phyloP scores from a whole-genome alignment of 2,113 vertebrate genomes.

The Otis tarda region DNA sequence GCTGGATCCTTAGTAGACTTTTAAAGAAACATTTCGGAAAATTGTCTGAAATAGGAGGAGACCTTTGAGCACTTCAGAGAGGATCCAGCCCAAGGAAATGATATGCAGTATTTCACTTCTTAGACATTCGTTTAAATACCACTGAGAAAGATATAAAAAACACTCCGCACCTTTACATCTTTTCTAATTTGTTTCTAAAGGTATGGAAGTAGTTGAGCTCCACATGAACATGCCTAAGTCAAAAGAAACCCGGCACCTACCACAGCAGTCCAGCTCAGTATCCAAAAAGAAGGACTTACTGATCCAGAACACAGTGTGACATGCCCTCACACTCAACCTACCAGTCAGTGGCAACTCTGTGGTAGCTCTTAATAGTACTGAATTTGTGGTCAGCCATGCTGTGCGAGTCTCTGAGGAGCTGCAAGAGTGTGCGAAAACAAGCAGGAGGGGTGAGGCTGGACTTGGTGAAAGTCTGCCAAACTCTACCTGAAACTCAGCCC shows the following conservation, averaged over 20 bases:
- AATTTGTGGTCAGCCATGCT: accelerated
- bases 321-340: neutral
- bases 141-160: neutral
- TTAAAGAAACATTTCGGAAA: slow-evolving; percentile 35
- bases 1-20: neutral
- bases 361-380: neutral
- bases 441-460: neutral
- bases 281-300: neutral
- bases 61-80: neutral
- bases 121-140: neutral
- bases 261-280: too few species aligned
- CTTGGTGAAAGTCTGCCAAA: neutral
- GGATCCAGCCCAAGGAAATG: neutral
- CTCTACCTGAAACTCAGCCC: neutral
- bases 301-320: neutral
- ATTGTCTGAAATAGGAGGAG: neutral
- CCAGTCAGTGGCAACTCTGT: neutral
- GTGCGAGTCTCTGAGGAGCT: neutral
- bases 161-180: neutral
- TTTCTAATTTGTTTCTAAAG: neutral
- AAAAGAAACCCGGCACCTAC: too few species aligned
- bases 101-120: neutral
- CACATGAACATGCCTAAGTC: too few species aligned
- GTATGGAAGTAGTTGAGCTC: neutral
- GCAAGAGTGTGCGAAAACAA: neutral